A percentile compares a stretch with the other conserved stretches of the same genome.
phyloP scores from a whole-genome alignment of 2,888 invertebrate genomes.

The Salpingus planirostris region DNA sequence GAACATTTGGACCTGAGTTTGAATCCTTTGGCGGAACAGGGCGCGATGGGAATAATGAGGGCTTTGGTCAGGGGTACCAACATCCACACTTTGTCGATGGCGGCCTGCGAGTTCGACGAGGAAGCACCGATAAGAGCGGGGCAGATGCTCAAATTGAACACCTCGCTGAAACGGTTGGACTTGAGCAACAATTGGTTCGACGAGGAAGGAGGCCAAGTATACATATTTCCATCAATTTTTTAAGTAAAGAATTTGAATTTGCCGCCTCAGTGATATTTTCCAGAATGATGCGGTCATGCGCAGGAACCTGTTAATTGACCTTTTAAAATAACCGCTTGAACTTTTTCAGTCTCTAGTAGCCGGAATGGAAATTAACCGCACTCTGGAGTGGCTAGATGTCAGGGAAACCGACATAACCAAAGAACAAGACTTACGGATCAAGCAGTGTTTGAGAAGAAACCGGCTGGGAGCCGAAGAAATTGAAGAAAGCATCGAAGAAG shows the following conservation, averaged over 20 bases:
- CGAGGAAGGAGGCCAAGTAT: conserved; percentile 44
- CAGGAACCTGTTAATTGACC: background rate
- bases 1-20: conserved; percentile 47
- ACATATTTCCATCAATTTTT: conserved; percentile 3
- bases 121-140: conserved; percentile 47
- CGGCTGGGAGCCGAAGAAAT: conserved; percentile 20
- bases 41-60: conserved; percentile 50
- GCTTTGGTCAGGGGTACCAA: conserved; percentile 49
- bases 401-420: conserved; percentile 43
- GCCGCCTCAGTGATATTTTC: too few species aligned
- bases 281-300: too few species aligned
- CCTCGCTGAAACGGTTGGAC: conserved; percentile 46
- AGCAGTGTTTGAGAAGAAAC: conserved; percentile 45
- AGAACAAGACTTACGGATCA: conserved; percentile 41
- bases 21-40: conserved; percentile 52
- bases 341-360: conserved; percentile 20
- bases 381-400: conserved; percentile 31
- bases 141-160: conserved; percentile 48
- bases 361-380: conserved; percentile 24
- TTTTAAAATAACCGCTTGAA: background rate
- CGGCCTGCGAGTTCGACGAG: conserved; percentile 48
- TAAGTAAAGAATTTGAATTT: background rate
- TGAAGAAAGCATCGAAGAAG: conserved; percentile 5
- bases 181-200: conserved; percentile 53
- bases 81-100: conserved; percentile 48